Evolutionary conservation across 2,113 vertebrate species (phyloP), one percentile per base, ranked within the genome.

Genomic region (Ictidomys tridecemlineatus): DNA sequence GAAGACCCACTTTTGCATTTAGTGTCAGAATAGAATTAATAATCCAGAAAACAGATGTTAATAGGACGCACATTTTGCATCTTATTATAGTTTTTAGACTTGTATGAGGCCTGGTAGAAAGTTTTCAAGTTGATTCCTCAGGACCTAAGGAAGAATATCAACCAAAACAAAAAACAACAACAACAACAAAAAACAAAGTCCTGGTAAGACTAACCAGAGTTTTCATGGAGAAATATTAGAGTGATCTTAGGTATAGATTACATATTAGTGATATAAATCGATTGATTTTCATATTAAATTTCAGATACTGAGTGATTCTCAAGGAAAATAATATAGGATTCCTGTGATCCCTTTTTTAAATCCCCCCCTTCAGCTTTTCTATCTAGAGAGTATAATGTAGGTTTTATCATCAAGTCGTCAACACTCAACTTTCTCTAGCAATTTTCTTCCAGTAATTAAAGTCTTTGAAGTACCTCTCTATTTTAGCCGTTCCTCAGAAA

Each of bases 401-500:
- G 0, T 92, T 91, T 84, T 82, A n/a, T 30, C 79, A 42, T 34
- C 65, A 95, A 87, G 18, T 91, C 13, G 56, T 91, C 77, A 93
- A 74, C 1, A 16, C 26, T 82, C 69, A 63, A 56, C 22, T 93
- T 51, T 77, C 17, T 70, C 13, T 58, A 80, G n/a, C 13, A 94
- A 84, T 82, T 85, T 96, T 89, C 45, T 5, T 92, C 73, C 61
- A 67, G 37, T 87, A 61, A 83, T 56, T 73, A 85, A 85, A 79
- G 63, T 93, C 39, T 84, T 77, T 84, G 39, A 91, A 76, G 2
- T 63, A 76, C 4, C 3, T 72, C 10, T 76, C 8, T 72, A 85
- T 95, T 72, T 95, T 48, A 94, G 14, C 30, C 39, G 42, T 78
- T 92, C 32, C 78, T 79, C 61, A 83, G 70, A 72, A 97, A 95